Base-by-base conservation (phyloP, 2,888 invertebrate species). In the Ormyrus thymus region DNA sequence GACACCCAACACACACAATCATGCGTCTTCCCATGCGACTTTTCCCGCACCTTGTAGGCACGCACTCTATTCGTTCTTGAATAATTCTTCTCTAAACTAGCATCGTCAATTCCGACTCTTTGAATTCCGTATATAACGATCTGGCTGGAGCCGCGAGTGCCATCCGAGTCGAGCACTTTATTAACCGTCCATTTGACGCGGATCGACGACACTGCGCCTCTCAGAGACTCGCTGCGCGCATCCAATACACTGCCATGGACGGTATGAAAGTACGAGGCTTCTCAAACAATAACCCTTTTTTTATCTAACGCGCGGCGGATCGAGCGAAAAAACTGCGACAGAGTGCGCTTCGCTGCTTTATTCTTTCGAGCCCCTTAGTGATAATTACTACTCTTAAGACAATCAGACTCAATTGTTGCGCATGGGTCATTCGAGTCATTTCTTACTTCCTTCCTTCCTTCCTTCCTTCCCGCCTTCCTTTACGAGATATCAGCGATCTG, bases 381-480 rank as follows among this genome's bases (percentile, higher is more conserved):
- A 29, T 55, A 72, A 78, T 88, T 88, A 89, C 88, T 88, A 88
- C 87, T 87, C 88, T 89, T 89, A 88, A 87, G 89, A 90, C 89
- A 90, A 90, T 89, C 89, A 89, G 87, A 89, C 85, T 86, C 86
- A 29, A 29, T 86, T 85, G 86, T 86, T 87, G 86, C 85, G 77
- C 61, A 50, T 66, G 66, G 68, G 72, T 72, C 77, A 61, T 69
- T 48, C 59, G 29, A 29, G 29, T 29, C 29, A 29, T 29, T 29
- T 29, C 29, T 29, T 29, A 29, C 29, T 29, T 29, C 29, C 29
- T 29, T 29, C 10, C 8, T n/a, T 61, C 46, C 3, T n/a, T 11
- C 9, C 8, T 9, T 15, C 29, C 3, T 51, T 65, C 29, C 51
- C 51, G 0, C 29, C 50, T 51, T 29, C 11, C 29, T 29, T 51